phyloP scores from a whole-genome alignment of 2,888 invertebrate genomes.

The Epinotia brunnichana region DNA sequence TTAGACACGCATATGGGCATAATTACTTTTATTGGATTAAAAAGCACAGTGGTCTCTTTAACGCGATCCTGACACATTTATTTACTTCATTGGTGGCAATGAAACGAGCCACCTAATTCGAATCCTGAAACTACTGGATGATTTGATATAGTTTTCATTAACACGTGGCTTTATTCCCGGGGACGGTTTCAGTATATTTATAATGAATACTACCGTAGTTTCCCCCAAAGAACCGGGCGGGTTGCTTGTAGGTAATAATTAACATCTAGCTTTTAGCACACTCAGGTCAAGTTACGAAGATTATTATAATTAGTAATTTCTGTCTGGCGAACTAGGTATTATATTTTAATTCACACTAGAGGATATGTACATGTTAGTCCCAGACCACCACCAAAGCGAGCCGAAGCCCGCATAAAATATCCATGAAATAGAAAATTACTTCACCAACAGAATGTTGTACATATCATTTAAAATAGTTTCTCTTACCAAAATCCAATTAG shows the following conservation, averaged over 20 bases:
- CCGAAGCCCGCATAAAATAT: neutral
- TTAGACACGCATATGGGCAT: constrained; percentile 37
- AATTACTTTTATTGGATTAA: constrained; percentile 41
- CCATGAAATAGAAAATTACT: constrained; percentile 24
- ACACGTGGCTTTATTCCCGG: neutral
- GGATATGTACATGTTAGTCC: neutral
- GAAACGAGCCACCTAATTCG: neutral
- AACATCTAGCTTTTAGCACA: neutral
- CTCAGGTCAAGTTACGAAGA: neutral
- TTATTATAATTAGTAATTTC: neutral
- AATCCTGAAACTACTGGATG: neutral
- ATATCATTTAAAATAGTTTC: constrained; percentile 18
- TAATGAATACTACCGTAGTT: neutral
- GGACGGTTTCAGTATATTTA: neutral
- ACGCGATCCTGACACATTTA: neutral
- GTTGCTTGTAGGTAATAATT: neutral
- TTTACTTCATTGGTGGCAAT: neutral
- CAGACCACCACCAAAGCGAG: neutral
- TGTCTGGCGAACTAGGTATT: constrained; percentile 3
- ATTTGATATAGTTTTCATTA: neutral
- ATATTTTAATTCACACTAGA: constrained; percentile 6
- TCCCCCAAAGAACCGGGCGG: neutral
- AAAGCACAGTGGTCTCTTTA: constrained; percentile 23
- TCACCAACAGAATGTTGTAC: constrained; percentile 23
- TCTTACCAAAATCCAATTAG: constrained; percentile 34